Base-by-base conservation (phyloP, 2,888 invertebrate species). In the Lasioglossum vierecki region DNA sequence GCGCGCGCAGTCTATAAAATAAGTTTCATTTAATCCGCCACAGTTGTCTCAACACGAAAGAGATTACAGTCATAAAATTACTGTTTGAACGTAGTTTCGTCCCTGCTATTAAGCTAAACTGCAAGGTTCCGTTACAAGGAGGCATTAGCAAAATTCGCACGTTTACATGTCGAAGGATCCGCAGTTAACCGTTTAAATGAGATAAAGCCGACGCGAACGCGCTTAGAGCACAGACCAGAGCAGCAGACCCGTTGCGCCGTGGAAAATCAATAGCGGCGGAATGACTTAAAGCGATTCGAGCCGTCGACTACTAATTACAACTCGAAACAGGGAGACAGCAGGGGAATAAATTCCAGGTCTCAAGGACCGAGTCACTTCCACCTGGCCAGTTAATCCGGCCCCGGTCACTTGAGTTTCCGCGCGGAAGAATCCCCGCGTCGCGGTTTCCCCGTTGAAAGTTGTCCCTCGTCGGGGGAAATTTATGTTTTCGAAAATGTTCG, bases 401-500 rank as follows among this genome's bases (percentile, higher is more conserved):
- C 44, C 6, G 26, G 68, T 22, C 49, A 73, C 72, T 82, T 35
- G 68, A 68, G 70, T 81, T 79, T 79, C 57, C 84, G 53, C 22
- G 9, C 39, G 70, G 26, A 76, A 70, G 76, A 81, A 70, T 76
- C 73, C 44, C 57, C 26, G 41, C 22, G 39, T 6, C 66, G 18
- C 66, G 53, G 30, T 30, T 30, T 15, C 35, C 39, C 72, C 49
- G 15, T 41, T 68, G 57, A 82, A 88, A 88, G 87, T 89, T 81
- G 79, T 35, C 66, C 75, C 74, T 57, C 72, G 82, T 76, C 82
- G 26, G 73, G 53, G 77, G 77, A 82, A 89, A 89, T 89, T 85
- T 89, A 85, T 83, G 80, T 89, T 89, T 89, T 83, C 83, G 79
- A 77, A 78, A 68, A 87, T 53, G 84, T 80, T 83, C 83, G 68